Conservation (phyloP, 2,113 vertebrate genomes). For the Equus przewalskii region DNA sequence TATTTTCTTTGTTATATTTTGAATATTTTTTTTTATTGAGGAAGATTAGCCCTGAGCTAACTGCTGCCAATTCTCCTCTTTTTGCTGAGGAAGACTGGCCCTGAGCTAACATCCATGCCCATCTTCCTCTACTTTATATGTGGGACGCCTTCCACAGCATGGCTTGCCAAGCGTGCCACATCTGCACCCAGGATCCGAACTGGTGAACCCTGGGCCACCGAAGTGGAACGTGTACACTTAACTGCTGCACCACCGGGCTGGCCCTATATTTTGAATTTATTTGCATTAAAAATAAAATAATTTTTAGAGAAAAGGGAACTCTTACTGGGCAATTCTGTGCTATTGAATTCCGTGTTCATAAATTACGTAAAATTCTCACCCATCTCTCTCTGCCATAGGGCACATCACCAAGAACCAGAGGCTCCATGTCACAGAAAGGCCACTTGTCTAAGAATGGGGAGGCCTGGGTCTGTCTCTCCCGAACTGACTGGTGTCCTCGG, state of each 20-base stretch:
- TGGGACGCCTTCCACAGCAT: too few relatives aligned
- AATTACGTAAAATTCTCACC: background rate
- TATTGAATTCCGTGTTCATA: background rate
- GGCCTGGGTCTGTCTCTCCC: background rate
- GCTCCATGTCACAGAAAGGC: background rate
- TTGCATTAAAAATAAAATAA: background rate
- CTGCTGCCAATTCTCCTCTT: too few relatives aligned
- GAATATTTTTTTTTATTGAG: background rate
- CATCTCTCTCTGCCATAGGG: background rate
- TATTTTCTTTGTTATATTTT: background rate
- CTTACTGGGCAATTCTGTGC: background rate
- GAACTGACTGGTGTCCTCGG: background rate
- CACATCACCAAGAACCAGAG: background rate
- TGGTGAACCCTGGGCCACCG: too few relatives aligned
- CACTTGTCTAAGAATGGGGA: background rate
- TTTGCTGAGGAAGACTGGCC: too few relatives aligned
- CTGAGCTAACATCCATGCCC: too few relatives aligned
- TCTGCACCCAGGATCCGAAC: too few relatives aligned
- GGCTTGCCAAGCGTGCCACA: too few relatives aligned
- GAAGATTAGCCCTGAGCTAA: too few relatives aligned
- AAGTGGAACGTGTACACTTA: too few relatives aligned
- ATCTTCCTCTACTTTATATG: too few relatives aligned
- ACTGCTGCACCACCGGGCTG: too few relatives aligned
- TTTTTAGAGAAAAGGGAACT: background rate
- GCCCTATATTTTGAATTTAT: background rate